Conservation (phyloP, 2,797 vertebrate species). For the Avahi laniger region DNA sequence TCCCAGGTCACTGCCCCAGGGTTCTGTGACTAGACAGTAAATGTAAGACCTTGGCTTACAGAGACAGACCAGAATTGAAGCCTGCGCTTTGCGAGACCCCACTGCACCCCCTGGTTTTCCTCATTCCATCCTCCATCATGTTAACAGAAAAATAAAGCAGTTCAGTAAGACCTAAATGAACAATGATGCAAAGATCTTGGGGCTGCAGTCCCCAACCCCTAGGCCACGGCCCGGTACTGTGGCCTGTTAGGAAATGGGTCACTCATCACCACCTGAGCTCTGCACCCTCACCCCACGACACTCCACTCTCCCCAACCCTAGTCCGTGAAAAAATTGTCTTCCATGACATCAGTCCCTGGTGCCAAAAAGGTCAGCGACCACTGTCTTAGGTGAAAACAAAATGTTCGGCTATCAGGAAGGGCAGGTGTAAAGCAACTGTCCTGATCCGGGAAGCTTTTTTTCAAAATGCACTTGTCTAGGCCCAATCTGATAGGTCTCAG, state of each 20-base stretch:
- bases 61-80: background rate
- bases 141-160: background rate
- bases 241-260: too few species aligned
- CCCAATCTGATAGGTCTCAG: background rate
- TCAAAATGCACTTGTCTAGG: background rate
- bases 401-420: background rate
- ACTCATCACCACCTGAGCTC: too few species aligned
- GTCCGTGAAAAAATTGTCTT: too few species aligned
- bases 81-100: background rate
- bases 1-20: background rate
- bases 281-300: too few species aligned
- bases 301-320: too few species aligned
- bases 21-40: background rate
- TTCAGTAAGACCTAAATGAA: background rate
- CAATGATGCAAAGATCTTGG: background rate
- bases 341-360: too few species aligned
- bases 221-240: too few species aligned
- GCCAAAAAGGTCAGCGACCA: too few species aligned
- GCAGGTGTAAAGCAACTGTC: background rate
- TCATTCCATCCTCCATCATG: background rate
- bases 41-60: background rate
- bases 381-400: background rate
- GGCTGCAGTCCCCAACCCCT: too few species aligned
- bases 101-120: background rate
- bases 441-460: background rate